Percentiles rank a stretch among this genome's conserved stretches.
Conservation (phyloP, 2,888 invertebrate species). For the Linnaemya vulpina region DNA sequence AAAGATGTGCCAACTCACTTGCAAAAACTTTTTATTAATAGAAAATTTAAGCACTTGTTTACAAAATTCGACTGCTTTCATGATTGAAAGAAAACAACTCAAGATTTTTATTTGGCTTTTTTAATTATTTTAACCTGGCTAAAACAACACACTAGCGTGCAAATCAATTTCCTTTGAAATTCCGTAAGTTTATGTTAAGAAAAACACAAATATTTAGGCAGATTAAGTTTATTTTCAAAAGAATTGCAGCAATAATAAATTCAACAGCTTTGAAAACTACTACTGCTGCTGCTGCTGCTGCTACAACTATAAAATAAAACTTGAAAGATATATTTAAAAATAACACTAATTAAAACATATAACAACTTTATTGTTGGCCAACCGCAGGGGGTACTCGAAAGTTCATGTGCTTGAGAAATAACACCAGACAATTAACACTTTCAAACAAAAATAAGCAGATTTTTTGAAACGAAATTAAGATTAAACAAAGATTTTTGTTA, state of each 20-base stretch:
- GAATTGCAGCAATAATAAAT: slow-evolving; percentile 61
- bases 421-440: slow-evolving; percentile 51
- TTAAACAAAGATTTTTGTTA: slow-evolving; percentile 27
- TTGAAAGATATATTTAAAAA: slow-evolving; percentile 7
- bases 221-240: slow-evolving; percentile 75
- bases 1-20: neutral
- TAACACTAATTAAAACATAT: slow-evolving; percentile 67
- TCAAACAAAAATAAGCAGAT: slow-evolving; percentile 51
- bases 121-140: slow-evolving; percentile 49
- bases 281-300: neutral
- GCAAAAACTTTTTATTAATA: neutral
- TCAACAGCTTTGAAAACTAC: slow-evolving; percentile 38
- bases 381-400: slow-evolving; percentile 61
- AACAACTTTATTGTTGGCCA: slow-evolving; percentile 68
- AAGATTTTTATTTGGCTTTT: slow-evolving; percentile 22
- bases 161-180: slow-evolving; percentile 63
- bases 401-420: slow-evolving; percentile 32
- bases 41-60: neutral
- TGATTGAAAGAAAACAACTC: slow-evolving; percentile 26
- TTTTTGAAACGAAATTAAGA: slow-evolving; percentile 50
- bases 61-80: neutral
- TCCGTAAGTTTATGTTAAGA: slow-evolving; percentile 72
- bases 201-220: slow-evolving; percentile 66
- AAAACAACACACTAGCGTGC: slow-evolving; percentile 66
- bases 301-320: slow-evolving; percentile 29